Conservation (phyloP, 2,113 vertebrate genomes). For the Grus americana region DNA sequence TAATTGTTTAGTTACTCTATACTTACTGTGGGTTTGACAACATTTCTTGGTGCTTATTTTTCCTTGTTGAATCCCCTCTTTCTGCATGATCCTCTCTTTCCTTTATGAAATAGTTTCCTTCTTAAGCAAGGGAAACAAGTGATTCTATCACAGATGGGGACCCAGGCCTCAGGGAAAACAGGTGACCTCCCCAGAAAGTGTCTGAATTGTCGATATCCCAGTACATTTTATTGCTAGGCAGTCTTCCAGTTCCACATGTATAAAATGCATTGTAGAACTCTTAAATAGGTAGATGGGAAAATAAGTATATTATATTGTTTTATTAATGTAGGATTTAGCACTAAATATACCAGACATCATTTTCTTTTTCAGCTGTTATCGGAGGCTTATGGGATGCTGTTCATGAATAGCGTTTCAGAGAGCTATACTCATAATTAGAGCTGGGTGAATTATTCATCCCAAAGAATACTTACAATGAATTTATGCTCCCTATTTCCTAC, state of each 20-base stretch:
- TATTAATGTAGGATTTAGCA: not conserved
- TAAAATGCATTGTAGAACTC: not conserved
- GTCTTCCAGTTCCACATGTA: rapidly evolving
- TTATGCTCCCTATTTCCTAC: not conserved
- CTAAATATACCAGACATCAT: not conserved
- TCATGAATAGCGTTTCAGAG: not conserved
- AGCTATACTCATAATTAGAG: not conserved
- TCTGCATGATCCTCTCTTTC: not conserved
- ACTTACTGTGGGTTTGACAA: not conserved
- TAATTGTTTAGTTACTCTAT: not conserved
- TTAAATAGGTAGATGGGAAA: not conserved
- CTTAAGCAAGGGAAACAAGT: not conserved
- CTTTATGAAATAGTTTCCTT: not conserved
- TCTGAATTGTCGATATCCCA: not conserved
- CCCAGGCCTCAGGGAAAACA: not conserved
- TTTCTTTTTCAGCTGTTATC: not conserved
- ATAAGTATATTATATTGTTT: not conserved
- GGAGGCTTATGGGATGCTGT: not conserved
- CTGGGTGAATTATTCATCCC: not conserved
- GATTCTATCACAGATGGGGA: not conserved
- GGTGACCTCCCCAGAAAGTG: not conserved
- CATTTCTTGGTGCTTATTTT: not conserved
- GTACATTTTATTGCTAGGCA: not conserved
- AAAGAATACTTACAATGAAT: not conserved
- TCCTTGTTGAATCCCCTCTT: not conserved